phyloP scores from a whole-genome alignment of 2,888 invertebrate species.

The Halocaridina rubra region DNA sequence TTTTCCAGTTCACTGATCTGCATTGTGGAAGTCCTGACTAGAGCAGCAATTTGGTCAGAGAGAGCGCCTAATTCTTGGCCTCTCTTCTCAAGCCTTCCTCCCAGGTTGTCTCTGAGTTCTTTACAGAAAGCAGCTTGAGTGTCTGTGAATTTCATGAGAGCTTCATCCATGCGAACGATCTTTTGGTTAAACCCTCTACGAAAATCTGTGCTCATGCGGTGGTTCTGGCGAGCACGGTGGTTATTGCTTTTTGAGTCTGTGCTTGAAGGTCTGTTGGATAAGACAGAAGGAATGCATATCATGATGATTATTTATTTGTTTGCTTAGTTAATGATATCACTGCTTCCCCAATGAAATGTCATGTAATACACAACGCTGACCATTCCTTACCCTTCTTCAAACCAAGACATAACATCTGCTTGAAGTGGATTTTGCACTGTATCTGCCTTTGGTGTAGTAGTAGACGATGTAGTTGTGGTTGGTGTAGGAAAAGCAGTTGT shows the following conservation, averaged over 20 bases:
- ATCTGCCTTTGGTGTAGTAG: background rate
- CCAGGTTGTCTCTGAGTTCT: conserved; percentile 63
- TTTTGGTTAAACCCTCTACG: conserved; percentile 61
- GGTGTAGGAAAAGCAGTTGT: background rate
- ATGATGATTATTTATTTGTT: too few relatives aligned
- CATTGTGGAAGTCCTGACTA: conserved; percentile 64
- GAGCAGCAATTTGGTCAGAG: conserved; percentile 64
- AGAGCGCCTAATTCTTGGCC: conserved; percentile 64
- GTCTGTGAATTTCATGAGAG: conserved; percentile 61
- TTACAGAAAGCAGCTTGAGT: conserved; percentile 63
- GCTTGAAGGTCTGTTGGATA: background rate
- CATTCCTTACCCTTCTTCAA: background rate
- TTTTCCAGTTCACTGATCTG: conserved; percentile 63
- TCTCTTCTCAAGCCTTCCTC: conserved; percentile 64
- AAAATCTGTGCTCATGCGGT: conserved; percentile 57
- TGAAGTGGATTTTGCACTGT: background rate
- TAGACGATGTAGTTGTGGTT: conserved; percentile 13
- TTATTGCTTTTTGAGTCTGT: conserved; percentile 6
- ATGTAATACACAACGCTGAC: too few relatives aligned
- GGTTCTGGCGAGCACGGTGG: conserved; percentile 49
- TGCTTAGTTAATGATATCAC: too few relatives aligned
- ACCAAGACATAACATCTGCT: background rate
- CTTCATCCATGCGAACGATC: conserved; percentile 61
- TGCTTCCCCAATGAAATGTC: too few relatives aligned
- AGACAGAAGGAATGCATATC: too few relatives aligned